Evolutionary conservation across 2,888 invertebrate species (phyloP).

Genomic region (Trichacis sp.): DNA sequence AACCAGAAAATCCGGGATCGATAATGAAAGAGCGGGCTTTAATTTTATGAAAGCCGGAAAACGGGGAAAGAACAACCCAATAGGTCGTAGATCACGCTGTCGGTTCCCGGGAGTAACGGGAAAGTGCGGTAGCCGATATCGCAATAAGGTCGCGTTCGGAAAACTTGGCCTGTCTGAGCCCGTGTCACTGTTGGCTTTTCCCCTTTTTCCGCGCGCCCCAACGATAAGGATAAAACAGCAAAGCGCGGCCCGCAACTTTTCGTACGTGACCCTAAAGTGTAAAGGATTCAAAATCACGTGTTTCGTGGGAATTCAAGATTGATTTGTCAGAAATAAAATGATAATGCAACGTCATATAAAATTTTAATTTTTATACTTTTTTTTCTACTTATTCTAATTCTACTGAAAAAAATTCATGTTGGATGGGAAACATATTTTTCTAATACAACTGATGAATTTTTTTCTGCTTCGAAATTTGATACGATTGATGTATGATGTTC

Average conservation of each 20-base stretch:
- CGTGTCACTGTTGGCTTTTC: constrained; percentile 33
- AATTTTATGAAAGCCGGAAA: constrained; percentile 10
- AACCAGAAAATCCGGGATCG: background rate
- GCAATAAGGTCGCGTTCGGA: constrained; percentile 35
- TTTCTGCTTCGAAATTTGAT: no score
- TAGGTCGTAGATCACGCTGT: constrained; percentile 36
- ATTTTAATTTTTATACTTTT: no score
- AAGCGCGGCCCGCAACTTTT: constrained; percentile 34
- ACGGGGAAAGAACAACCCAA: constrained; percentile 26
- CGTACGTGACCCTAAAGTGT: constrained; percentile 37
- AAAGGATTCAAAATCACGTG: constrained; percentile 29
- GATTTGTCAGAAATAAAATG: background rate
- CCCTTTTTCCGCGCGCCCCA: constrained; percentile 29
- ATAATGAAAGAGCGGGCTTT: constrained; percentile 3
- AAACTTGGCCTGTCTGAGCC: constrained; percentile 29
- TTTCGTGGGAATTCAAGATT: constrained; percentile 7
- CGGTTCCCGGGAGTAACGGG: constrained; percentile 20
- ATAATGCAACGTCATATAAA: no score
- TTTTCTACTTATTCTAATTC: no score
- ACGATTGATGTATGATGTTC: no score
- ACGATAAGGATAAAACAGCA: constrained; percentile 36
- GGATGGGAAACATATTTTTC: no score
- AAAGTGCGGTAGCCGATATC: constrained; percentile 31
- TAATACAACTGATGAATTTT: no score
- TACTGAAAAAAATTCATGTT: no score